Percentiles rank a stretch among this genome's conserved stretches.
These are phyloP conservation scores for Cephus pygmeus DNA, from an alignment of 2,888 invertebrate species.

Conservation along the genomic window DNA sequence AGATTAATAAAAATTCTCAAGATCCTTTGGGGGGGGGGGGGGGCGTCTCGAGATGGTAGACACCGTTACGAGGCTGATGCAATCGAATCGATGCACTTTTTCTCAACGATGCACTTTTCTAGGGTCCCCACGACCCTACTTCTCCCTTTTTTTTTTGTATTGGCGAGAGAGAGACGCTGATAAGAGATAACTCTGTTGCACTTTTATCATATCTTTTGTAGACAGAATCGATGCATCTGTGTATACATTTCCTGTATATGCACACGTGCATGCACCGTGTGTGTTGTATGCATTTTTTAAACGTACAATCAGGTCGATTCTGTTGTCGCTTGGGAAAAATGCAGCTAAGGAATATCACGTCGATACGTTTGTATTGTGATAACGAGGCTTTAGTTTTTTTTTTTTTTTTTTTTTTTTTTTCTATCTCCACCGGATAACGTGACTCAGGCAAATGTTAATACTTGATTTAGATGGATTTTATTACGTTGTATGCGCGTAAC, in stretches of 20 bases:
- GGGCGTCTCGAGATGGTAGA: background rate
- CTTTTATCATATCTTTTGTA: background rate
- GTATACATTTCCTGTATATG: background rate
- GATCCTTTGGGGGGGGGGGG: background rate
- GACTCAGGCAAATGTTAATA: background rate
- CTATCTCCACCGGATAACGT: background rate
- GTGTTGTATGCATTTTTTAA: background rate
- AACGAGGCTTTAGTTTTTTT: background rate
- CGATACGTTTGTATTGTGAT: background rate
- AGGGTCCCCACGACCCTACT: background rate
- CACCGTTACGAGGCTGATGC: background rate
- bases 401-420: background rate
- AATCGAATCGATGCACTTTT: background rate
- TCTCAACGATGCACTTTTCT: background rate
- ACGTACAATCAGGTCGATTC: background rate
- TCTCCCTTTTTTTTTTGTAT: too few species aligned
- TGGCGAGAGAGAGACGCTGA: background rate
- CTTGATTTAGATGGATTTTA: background rate
- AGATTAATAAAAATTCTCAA: background rate
- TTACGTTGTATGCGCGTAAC: too few species aligned
- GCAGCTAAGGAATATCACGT: background rate
- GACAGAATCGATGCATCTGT: background rate
- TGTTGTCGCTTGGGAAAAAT: background rate
- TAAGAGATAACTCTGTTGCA: background rate
- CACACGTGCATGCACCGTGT: background rate